Base-by-base conservation (phyloP, 2,797 vertebrate species). In the Falco naumanni region DNA sequence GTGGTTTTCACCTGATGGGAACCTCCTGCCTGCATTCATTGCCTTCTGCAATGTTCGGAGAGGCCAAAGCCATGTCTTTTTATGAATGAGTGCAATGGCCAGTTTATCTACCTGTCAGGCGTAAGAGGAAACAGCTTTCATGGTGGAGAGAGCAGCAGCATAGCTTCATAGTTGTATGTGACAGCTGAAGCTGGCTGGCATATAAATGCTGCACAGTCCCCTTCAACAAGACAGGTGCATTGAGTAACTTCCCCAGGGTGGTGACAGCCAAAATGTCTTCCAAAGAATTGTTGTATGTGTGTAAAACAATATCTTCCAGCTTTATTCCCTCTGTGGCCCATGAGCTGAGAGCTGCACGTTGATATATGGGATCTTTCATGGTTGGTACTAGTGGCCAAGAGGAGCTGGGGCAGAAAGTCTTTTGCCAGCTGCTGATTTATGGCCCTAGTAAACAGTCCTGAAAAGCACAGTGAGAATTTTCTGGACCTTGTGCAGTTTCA, bases 401-500 rank as follows among this genome's bases (percentile, higher is more conserved):
- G 74, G 84, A 91, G 16, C 79, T 91, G 43, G 47, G 70, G 20
- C 61, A 94, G 83, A 95, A 88, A 94, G 56, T 76, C 21, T 68
- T 92, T 91, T 87, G 45, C 85, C 76, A 79, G 59, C 25, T 81
- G 37, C 79, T 95, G 92, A 95, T 94, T 97, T 91, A 84, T 93
- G 75, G 70, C 33, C 47, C n/a, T 43, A 41, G 82, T 53, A 84
- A 91, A 68, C 33, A 82, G 65, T 91, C 56, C 81, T 92, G 79
- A 85, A 97, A 95, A 90, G 65, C 77, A 54, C 28, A 76, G 71
- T 71, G 69, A 94, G 76, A 85, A 68, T 95, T 95, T 92, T 95
- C 83, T 95, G 75, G 86, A 66, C 84, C 63, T 87, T 57, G 54
- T 1, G 22, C 3, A 3, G 72, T 94, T 97, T 59, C 77, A 86